Evolutionary conservation across 2,797 vertebrate genomes (phyloP).

Genomic region (Brachymystax lenok): DNA sequence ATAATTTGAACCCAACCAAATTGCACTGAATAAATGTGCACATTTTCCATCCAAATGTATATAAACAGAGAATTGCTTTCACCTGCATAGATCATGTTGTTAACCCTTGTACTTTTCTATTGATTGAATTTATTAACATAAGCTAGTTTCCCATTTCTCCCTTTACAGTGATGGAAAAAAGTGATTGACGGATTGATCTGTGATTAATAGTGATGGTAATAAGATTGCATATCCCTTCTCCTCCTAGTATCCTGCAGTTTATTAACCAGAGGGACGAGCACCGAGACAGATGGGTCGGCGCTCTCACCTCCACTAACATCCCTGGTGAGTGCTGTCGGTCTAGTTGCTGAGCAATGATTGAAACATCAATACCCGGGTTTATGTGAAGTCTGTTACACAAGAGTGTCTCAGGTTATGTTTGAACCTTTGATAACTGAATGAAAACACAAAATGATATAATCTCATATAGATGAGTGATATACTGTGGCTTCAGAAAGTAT

Average conservation of each 20-base stretch:
- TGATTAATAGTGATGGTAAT: neutral
- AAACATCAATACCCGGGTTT: neutral
- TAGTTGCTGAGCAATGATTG: neutral
- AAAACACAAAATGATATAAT: no score
- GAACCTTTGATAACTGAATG: no score
- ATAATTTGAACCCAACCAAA: no score
- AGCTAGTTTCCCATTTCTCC: no score
- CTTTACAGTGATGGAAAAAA: neutral
- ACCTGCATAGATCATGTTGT: no score
- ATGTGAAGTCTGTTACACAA: neutral
- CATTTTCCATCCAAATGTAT: no score
- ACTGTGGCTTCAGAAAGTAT: no score
- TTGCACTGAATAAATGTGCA: no score
- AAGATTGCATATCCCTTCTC: neutral
- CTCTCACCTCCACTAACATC: conserved; percentile 81
- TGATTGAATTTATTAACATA: no score
- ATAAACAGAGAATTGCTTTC: no score
- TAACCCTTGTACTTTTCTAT: no score
- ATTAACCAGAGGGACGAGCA: conserved; percentile 92
- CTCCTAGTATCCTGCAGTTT: conserved; percentile 86
- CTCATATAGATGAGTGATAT: no score
- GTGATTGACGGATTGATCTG: neutral
- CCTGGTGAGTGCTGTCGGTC: conserved; percentile 81
- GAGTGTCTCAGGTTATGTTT: neutral
- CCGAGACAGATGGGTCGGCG: conserved; percentile 90